A percentile compares a stretch with the other conserved stretches of the same genome.
These are phyloP conservation scores for Anguilla pacifica DNA, from an alignment of 2,797 vertebrate species.

Conservation along the genomic window DNA sequence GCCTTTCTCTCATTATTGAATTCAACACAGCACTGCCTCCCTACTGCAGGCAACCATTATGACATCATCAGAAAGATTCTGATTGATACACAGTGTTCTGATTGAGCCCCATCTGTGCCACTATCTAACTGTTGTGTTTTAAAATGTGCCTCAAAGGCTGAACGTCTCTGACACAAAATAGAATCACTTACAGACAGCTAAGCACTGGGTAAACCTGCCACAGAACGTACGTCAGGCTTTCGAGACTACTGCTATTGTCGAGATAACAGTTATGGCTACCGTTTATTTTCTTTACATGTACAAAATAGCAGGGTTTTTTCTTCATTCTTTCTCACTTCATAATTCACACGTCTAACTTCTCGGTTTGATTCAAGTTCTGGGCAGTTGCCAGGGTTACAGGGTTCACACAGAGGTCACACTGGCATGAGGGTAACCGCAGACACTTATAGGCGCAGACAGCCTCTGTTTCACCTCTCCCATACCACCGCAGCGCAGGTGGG, in stretches of 20 bases:
- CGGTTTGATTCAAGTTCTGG: neutral
- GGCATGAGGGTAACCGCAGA: neutral
- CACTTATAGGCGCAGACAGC: neutral
- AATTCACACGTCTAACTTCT: neutral
- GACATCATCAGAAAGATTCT: constrained; percentile 36
- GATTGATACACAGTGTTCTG: neutral
- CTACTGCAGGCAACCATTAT: neutral
- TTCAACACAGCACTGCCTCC: neutral
- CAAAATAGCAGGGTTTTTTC: neutral
- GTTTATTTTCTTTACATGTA: neutral
- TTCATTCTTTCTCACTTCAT: neutral
- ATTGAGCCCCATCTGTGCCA: constrained; percentile 15
- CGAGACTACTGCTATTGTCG: neutral
- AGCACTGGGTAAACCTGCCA: constrained; percentile 30
- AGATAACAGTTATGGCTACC: neutral
- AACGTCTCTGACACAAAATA: constrained; percentile 15
- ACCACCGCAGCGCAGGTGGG: neutral
- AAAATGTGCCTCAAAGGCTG: neutral
- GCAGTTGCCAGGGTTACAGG: neutral
- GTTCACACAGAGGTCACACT: neutral
- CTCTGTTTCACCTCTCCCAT: constrained; percentile 2
- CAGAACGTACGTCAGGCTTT: neutral
- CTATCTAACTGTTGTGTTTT: constrained; percentile 19
- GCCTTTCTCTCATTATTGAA: neutral
- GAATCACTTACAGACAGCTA: constrained; percentile 24